Percentiles rank a stretch among this genome's conserved stretches.
Conservation (phyloP, 2,888 invertebrate genomes). For the Julus scanicus region DNA sequence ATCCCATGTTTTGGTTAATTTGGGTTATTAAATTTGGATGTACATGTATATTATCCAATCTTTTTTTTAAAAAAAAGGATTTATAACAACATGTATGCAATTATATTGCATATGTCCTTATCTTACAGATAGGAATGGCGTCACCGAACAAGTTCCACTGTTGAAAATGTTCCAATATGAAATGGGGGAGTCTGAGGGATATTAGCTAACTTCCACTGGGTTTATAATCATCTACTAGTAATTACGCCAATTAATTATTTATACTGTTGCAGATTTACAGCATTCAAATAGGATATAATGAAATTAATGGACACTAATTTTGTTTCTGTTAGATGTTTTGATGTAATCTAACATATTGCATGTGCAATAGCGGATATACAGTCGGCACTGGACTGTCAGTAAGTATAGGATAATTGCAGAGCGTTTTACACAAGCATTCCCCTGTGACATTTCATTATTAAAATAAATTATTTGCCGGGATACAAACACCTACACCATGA, state of each 20-base stretch:
- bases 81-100: not conserved
- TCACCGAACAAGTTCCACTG: not conserved
- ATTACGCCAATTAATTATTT: not conserved
- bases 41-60: too few relatives aligned
- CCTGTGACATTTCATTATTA: not conserved
- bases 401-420: not conserved
- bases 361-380: not conserved
- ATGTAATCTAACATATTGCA: not conserved
- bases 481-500: not conserved
- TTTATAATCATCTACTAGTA: not conserved
- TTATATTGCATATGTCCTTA: not conserved
- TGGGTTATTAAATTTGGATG: too few relatives aligned
- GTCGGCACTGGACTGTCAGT: not conserved
- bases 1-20: too few relatives aligned
- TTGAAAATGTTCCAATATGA: not conserved
- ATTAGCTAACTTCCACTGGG: not conserved
- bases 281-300: not conserved
- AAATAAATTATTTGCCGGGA: not conserved
- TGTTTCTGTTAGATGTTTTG: not conserved
- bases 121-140: not conserved
- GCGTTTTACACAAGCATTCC: not conserved
- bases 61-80: too few relatives aligned
- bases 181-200: not conserved
- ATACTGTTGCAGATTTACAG: not conserved
- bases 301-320: not conserved